These are phyloP conservation scores for Paracanthobrama guichenoti DNA, from an alignment of 2,113 vertebrate species.

Conservation along the genomic window DNA sequence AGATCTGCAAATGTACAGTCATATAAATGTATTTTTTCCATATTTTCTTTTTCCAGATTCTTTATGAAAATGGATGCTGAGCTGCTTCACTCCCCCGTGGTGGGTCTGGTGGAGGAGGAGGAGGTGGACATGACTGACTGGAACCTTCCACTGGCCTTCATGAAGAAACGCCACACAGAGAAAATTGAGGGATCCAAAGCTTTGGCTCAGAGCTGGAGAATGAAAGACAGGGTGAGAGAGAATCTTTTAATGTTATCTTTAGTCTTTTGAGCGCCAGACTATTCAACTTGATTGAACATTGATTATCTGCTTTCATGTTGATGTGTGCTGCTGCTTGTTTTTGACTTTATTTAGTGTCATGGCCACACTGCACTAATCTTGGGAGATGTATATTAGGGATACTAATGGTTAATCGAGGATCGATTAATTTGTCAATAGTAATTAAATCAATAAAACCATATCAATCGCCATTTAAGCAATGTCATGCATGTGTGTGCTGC, in stretches of 20 bases:
- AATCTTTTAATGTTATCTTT: slow-evolving; percentile 13
- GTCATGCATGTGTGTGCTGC: no score
- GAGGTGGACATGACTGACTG: slow-evolving; percentile 90
- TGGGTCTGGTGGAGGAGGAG: slow-evolving; percentile 89
- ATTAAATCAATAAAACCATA: no score
- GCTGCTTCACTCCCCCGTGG: slow-evolving; percentile 83
- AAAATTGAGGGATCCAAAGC: slow-evolving; percentile 99
- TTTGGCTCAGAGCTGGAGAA: slow-evolving; percentile 96
- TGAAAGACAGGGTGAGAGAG: slow-evolving; percentile 93
- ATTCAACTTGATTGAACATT: neutral
- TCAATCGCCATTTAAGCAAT: no score
- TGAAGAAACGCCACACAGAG: slow-evolving; percentile 98
- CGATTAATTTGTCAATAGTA: no score
- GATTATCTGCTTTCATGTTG: neutral
- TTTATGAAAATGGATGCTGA: slow-evolving; percentile 79
- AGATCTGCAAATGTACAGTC: neutral
- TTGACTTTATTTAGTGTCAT: neutral
- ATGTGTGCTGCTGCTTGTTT: neutral
- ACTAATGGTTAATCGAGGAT: no score
- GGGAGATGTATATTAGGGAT: no score
- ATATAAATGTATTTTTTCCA: neutral
- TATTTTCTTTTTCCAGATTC: slow-evolving; percentile 54
- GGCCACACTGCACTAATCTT: neutral
- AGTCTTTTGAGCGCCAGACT: neutral
- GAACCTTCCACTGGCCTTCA: slow-evolving; percentile 90